A percentile compares a stretch with the other conserved stretches of the same genome.
Conservation (phyloP, 1,140 invertebrate species). For the Cryptotermes secundus region DNA sequence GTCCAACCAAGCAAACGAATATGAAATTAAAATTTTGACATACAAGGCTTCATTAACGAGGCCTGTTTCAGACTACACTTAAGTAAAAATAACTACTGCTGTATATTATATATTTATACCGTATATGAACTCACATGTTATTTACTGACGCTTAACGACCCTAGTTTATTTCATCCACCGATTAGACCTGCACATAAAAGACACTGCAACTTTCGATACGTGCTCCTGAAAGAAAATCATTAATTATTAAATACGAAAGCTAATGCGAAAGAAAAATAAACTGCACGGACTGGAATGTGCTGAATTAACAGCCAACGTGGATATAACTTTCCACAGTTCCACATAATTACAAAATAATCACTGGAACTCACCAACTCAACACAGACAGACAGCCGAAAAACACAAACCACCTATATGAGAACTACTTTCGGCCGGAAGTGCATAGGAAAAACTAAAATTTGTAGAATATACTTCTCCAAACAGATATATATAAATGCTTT, state of each 20-base stretch:
- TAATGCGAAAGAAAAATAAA: too few species aligned
- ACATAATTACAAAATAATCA: background rate
- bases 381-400: too few species aligned
- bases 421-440: background rate
- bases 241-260: too few species aligned
- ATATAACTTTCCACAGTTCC: background rate
- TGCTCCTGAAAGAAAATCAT: background rate
- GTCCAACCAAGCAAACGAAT: too few species aligned
- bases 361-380: background rate
- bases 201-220: background rate
- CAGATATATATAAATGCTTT: too few species aligned
- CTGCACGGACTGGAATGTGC: too few species aligned
- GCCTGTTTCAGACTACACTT: too few species aligned
- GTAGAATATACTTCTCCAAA: too few species aligned
- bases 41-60: too few species aligned
- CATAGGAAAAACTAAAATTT: background rate
- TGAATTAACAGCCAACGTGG: background rate
- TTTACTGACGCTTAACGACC: background rate
- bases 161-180: background rate
- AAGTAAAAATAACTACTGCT: too few species aligned
- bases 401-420: background rate
- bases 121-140: background rate
- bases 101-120: background rate
- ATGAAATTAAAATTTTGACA: too few species aligned
- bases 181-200: background rate